Conservation (phyloP, 37 sponge, comb jelly and placozoan genomes). For the Oscarella lobularis region DNA sequence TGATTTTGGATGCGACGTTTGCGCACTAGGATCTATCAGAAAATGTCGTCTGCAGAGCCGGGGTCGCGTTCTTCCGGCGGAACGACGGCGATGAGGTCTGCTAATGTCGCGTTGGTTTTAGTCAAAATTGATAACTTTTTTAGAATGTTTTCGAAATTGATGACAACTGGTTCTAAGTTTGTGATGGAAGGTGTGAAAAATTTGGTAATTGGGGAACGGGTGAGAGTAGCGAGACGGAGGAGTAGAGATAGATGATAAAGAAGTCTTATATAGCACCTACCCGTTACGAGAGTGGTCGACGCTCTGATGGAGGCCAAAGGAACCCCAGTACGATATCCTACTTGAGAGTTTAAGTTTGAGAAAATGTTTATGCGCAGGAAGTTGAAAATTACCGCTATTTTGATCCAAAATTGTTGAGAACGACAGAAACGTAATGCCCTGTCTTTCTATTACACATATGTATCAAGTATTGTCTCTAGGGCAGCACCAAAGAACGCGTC, state of each 20-base stretch:
- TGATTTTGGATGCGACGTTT: too few species aligned
- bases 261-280: conserved; percentile 41
- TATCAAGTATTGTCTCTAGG: too few species aligned
- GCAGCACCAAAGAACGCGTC: too few species aligned
- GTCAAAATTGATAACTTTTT: too few species aligned
- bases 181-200: conserved; percentile 94
- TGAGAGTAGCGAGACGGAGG: conserved; percentile 3
- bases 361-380: conserved; percentile 24
- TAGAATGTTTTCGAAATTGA: conserved; percentile 52
- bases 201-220: conserved; percentile 69
- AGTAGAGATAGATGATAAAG: background rate
- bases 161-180: conserved; percentile 64
- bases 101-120: too few species aligned
- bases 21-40: too few species aligned
- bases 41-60: too few species aligned
- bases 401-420: conserved; percentile 78
- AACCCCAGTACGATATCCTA: conserved; percentile 33
- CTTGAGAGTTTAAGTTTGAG: background rate
- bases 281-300: conserved; percentile 86
- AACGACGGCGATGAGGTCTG: too few species aligned
- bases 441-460: too few species aligned
- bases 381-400: conserved; percentile 79
- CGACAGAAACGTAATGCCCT: too few species aligned
- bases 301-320: conserved; percentile 70
- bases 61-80: too few species aligned